Conservation (phyloP, 1,140 invertebrate genomes). For the Zaprionus nigranus region DNA sequence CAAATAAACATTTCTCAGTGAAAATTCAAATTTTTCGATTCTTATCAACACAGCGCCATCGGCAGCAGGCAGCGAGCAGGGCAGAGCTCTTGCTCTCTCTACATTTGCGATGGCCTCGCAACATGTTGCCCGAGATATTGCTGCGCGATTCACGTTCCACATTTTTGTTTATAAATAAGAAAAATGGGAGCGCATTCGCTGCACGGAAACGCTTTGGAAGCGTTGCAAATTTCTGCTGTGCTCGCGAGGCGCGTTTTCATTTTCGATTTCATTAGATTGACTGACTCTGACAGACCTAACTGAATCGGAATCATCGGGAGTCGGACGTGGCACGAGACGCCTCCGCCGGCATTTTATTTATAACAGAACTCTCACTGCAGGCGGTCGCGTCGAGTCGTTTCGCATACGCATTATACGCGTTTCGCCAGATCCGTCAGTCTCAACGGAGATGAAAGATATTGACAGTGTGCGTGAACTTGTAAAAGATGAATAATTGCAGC, state of each 20-base stretch:
- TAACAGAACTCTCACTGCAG: slow-evolving; percentile 81
- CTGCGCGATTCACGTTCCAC: slow-evolving; percentile 66
- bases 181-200: slow-evolving; percentile 72
- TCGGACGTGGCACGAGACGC: slow-evolving; percentile 44
- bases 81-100: background rate
- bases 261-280: slow-evolving; percentile 66
- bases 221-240: slow-evolving; percentile 65
- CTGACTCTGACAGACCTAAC: slow-evolving; percentile 46
- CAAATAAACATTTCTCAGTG: slow-evolving; percentile 45
- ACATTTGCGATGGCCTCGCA: slow-evolving; percentile 12
- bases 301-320: slow-evolving; percentile 73
- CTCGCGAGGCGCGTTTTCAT: slow-evolving; percentile 39
- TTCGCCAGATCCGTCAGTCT: slow-evolving; percentile 9
- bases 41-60: slow-evolving; percentile 62
- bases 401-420: background rate
- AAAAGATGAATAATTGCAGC: slow-evolving; percentile 38
- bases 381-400: slow-evolving; percentile 58
- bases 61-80: background rate
- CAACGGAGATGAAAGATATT: slow-evolving; percentile 49
- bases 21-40: slow-evolving; percentile 64
- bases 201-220: slow-evolving; percentile 84
- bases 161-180: slow-evolving; percentile 81
- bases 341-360: slow-evolving; percentile 70
- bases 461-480: slow-evolving; percentile 21
- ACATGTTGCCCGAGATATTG: slow-evolving; percentile 45